Evolutionary conservation across 2,888 invertebrate species (phyloP).

Genomic region (Synanthedon vespiformis): DNA sequence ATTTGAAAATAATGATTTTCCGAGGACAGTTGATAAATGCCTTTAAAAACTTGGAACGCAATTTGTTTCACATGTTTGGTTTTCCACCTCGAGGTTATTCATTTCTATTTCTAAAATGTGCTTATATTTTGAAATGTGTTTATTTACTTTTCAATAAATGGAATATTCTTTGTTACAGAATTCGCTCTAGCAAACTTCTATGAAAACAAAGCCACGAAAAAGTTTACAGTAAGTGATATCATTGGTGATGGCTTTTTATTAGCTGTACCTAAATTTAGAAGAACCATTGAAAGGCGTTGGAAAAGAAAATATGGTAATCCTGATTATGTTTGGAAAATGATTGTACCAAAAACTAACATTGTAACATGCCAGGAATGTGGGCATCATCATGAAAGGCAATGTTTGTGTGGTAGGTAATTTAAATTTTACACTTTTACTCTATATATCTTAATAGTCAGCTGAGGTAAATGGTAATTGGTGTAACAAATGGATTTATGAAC

Average conservation of each 20-base stretch:
- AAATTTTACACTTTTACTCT: neutral
- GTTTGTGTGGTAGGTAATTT: slow-evolving; percentile 81
- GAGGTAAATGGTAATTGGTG: neutral
- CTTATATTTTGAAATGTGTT: neutral
- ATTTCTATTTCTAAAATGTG: neutral
- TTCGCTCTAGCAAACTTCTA: slow-evolving; percentile 40
- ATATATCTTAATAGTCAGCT: neutral
- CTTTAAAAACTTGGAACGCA: slow-evolving; percentile 38
- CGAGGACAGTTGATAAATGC: slow-evolving; percentile 22
- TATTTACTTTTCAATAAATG: neutral
- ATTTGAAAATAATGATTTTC: too few relatives aligned
- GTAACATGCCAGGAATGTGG: slow-evolving; percentile 86
- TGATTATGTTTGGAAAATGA: slow-evolving; percentile 76
- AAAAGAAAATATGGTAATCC: slow-evolving; percentile 80
- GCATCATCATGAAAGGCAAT: slow-evolving; percentile 81
- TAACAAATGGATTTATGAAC: neutral
- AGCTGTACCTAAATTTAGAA: slow-evolving; percentile 84
- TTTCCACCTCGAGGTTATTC: slow-evolving; percentile 45
- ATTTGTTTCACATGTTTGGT: slow-evolving; percentile 37
- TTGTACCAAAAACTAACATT: slow-evolving; percentile 79
- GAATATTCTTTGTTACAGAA: slow-evolving; percentile 26
- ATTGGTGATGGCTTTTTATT: slow-evolving; percentile 81
- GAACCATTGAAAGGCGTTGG: slow-evolving; percentile 80
- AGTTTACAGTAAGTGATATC: slow-evolving; percentile 73
- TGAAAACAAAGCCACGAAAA: slow-evolving; percentile 24